Conservation (phyloP, 2,797 vertebrate genomes). For the Sebastes hubbsi region DNA sequence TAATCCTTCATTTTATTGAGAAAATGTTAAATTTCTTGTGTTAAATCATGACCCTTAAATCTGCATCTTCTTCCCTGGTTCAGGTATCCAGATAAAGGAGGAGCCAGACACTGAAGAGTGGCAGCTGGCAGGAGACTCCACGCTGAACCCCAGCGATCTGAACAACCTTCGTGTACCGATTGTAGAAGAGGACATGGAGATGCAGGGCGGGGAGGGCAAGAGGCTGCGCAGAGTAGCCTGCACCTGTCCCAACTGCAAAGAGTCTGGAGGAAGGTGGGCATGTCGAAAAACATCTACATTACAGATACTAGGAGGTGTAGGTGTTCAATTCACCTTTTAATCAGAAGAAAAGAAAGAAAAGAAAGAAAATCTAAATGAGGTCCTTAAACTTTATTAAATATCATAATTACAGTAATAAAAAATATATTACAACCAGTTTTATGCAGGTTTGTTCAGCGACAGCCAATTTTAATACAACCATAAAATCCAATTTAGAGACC, state of each 20-base stretch:
- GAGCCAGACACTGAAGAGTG: slow-evolving; percentile 98
- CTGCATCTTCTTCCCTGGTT: background rate
- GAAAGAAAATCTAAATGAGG: background rate
- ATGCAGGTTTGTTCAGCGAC: background rate
- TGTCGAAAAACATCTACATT: background rate
- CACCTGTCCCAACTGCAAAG: slow-evolving; percentile 99
- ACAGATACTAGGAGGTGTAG: background rate
- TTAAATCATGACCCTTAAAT: background rate
- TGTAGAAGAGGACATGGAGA: slow-evolving; percentile 93
- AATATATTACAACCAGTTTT: background rate
- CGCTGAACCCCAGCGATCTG: slow-evolving; percentile 95
- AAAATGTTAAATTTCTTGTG: rapidly evolving
- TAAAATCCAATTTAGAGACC: background rate
- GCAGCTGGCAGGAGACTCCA: slow-evolving; percentile 94
- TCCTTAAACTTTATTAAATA: background rate
- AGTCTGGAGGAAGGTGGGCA: slow-evolving; percentile 95
- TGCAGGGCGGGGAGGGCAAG: slow-evolving; percentile 92
- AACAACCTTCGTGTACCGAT: slow-evolving; percentile 95
- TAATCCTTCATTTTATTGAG: background rate
- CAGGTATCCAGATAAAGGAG: slow-evolving; percentile 98
- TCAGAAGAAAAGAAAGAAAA: background rate
- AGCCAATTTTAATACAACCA: background rate
- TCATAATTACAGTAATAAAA: background rate
- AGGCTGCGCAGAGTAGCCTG: slow-evolving; percentile 96
- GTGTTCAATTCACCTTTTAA: background rate